Evolutionary conservation across 2,888 invertebrate species (phyloP), one percentile per base, ranked within the genome.

Genomic region (Apomyelois bistriatella): DNA sequence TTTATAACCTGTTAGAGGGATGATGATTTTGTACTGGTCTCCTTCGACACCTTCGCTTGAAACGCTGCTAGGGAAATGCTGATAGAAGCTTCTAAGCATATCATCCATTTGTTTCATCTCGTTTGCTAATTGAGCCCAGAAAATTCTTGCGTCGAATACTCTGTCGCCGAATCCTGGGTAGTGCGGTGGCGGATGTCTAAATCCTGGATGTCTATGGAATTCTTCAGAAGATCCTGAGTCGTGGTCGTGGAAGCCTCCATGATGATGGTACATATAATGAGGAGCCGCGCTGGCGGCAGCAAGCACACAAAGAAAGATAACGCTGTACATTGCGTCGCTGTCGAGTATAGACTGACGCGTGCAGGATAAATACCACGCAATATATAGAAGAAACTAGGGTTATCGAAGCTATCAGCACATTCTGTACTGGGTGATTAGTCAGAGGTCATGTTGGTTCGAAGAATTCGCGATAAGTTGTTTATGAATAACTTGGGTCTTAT

Each of bases 211-310:
- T 36, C 48, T 15, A 10, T 17, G 28, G 38, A 49, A 38, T 28
- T 28, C 38, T 10, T 38, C 59, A 3, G 40, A 40, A 1, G 16
- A 40, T 15, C 32, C 6, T 4, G 32, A 40, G 15, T 40, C 40
- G 8, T 28, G n/a, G 15, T 40, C 40, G 5, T 22, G 22, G 5
- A 43, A 30, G 9, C 8, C 30, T 8, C 13, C 46, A 0, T 62
- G 56, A 6, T 51, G 37, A 3, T 54, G 55, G 4, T 37, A 48
- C 10, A 54, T 56, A 52, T 55, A 71, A 5, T 65, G 68, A 0
- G 85, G 85, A 8, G 84, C 84, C 1, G 84, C 83, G 53, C 63
- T 64, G 16, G 76, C 71, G 52, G 68, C 70, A 3, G 75, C 84
- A 3, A 80, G 30, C 8, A 52, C 36, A 43, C 52, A 43, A 1